Percentiles rank a stretch among this genome's conserved stretches.
Evolutionary conservation across 2,888 invertebrate species (phyloP).

Genomic region (Cyaniris semiargus): DNA sequence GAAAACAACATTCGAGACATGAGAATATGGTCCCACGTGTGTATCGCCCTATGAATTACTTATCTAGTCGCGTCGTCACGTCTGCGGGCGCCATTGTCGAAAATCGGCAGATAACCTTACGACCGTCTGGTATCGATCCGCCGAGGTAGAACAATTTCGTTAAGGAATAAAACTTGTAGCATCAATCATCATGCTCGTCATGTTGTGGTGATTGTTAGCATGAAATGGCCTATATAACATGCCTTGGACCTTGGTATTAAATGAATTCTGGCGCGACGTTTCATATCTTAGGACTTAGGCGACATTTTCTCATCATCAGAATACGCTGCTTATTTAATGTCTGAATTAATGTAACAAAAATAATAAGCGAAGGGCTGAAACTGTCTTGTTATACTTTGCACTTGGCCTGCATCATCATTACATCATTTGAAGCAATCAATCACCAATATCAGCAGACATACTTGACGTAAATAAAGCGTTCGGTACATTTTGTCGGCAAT

Average conservation of each 20-base stretch:
- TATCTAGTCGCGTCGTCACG: too few species aligned
- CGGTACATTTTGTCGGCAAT: background rate
- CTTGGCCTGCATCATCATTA: background rate
- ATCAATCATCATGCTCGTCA: background rate
- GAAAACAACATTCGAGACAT: background rate
- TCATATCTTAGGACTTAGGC: too few species aligned
- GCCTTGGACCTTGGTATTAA: too few species aligned
- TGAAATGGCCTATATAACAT: too few species aligned
- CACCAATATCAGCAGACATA: conserved; percentile 5
- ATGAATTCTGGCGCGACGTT: too few species aligned
- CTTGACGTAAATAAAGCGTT: conserved; percentile 2
- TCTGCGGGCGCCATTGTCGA: background rate
- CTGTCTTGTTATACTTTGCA: too few species aligned
- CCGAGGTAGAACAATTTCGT: background rate
- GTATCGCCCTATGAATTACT: background rate
- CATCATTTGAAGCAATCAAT: background rate
- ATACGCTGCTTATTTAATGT: background rate
- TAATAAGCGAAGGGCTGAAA: too few species aligned
- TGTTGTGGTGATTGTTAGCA: background rate
- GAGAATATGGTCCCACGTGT: background rate
- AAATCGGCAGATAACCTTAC: background rate
- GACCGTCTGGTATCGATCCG: conserved; percentile 16
- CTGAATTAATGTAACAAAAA: too few species aligned
- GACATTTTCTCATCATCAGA: background rate
- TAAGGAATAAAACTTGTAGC: background rate